These are phyloP conservation scores for Anser brachyrhynchus DNA, from an alignment of 2,113 vertebrate genomes.

Conservation along the genomic window DNA sequence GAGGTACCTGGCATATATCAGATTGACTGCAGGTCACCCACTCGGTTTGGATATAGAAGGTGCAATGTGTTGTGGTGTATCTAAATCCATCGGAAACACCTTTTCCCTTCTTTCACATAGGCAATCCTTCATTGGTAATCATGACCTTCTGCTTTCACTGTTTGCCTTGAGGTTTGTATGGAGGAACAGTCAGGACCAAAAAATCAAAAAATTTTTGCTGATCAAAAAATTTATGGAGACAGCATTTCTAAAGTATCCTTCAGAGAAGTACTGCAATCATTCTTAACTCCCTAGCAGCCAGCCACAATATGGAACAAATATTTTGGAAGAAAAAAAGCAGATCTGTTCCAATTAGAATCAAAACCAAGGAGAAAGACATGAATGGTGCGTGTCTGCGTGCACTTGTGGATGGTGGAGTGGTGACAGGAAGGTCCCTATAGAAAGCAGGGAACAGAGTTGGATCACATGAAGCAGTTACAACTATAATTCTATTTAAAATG, in stretches of 20 bases:
- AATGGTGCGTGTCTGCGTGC: background rate
- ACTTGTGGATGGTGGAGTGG: fast-evolving
- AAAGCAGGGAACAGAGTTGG: background rate
- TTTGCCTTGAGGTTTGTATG: background rate
- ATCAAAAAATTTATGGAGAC: background rate
- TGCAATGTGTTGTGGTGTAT: too few relatives aligned
- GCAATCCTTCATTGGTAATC: background rate
- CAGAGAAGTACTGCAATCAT: background rate
- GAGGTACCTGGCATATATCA: background rate
- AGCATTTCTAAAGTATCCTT: background rate
- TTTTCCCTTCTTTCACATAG: background rate
- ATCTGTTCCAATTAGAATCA: background rate
- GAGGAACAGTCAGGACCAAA: background rate
- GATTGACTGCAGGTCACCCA: background rate
- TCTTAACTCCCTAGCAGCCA: background rate
- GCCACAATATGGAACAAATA: background rate
- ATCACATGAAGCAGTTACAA: background rate
- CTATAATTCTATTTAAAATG: background rate
- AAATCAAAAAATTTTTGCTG: too few relatives aligned
- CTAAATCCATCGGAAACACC: background rate
- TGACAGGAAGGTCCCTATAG: background rate
- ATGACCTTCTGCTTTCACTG: background rate
- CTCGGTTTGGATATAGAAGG: background rate
- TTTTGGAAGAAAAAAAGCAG: background rate
- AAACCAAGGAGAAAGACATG: background rate